Evolutionary conservation across 2,888 invertebrate genomes (phyloP).

Genomic region (Phalera bucephala): DNA sequence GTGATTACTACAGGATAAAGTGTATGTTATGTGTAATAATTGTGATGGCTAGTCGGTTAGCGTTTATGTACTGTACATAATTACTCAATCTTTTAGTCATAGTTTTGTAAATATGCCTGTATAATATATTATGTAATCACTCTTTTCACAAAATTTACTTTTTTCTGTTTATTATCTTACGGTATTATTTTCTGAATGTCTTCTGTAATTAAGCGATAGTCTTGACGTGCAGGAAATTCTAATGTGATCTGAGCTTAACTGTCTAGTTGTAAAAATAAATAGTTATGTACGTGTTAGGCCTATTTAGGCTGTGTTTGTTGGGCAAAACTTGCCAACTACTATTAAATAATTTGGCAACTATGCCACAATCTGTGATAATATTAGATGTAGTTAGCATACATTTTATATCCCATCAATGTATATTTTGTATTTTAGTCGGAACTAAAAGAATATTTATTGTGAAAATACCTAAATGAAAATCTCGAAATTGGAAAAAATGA

Average conservation of each 20-base stretch:
- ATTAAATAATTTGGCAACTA: constrained; percentile 63
- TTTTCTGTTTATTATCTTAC: constrained; percentile 4
- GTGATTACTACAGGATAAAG: constrained; percentile 28
- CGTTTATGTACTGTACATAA: constrained; percentile 58
- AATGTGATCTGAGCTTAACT: constrained; percentile 35
- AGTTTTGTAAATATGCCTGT: constrained; percentile 47
- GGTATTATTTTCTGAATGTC: neutral
- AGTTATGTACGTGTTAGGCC: constrained; percentile 52
- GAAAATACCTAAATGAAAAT: constrained; percentile 54
- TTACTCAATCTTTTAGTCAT: constrained; percentile 29
- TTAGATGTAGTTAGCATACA: constrained; percentile 61
- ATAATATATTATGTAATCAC: constrained; percentile 21
- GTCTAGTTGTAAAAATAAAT: constrained; percentile 30
- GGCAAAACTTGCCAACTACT: constrained; percentile 67
- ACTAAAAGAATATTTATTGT: constrained; percentile 75
- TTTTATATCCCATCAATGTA: constrained; percentile 61
- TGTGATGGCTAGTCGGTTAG: constrained; percentile 77
- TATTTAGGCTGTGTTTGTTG: constrained; percentile 67
- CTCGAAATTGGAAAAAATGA: constrained; percentile 66
- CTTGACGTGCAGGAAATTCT: constrained; percentile 12
- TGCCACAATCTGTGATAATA: constrained; percentile 80
- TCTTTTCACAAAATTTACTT: constrained; percentile 15
- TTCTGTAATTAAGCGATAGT: neutral
- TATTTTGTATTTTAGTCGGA: constrained; percentile 70
- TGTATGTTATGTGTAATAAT: constrained; percentile 43